A percentile compares a stretch with the other conserved stretches of the same genome.
Conservation (phyloP, 1,140 invertebrate species). For the Bombus turneri region DNA sequence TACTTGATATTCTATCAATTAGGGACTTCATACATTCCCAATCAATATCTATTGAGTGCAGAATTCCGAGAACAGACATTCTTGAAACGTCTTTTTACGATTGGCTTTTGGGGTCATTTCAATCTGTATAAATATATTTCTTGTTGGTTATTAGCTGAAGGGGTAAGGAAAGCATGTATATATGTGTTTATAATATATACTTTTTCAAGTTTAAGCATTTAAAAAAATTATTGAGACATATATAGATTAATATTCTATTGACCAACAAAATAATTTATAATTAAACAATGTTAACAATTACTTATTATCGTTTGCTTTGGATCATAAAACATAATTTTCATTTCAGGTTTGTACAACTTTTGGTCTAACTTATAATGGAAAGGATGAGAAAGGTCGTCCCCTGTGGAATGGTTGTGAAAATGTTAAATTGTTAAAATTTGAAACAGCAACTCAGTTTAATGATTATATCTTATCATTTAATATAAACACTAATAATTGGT, state of each 20-base stretch:
- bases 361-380: conserved; percentile 93
- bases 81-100: conserved; percentile 85
- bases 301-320: not conserved
- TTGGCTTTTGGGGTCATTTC: conserved; percentile 93
- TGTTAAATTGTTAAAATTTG: conserved; percentile 89
- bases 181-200: not conserved
- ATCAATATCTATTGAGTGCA: conserved; percentile 87
- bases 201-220: too few relatives aligned
- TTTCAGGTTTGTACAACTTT: conserved; percentile 84
- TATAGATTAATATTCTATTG: not conserved
- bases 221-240: too few relatives aligned
- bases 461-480: conserved; percentile 95
- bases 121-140: conserved; percentile 95
- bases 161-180: conserved; percentile 81
- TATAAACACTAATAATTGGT: conserved; percentile 96
- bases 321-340: not conserved
- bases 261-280: not conserved
- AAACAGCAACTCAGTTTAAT: conserved; percentile 90
- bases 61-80: conserved; percentile 86
- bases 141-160: conserved; percentile 95
- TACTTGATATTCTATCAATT: conserved; percentile 90
- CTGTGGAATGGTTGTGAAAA: conserved; percentile 95
- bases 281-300: not conserved
- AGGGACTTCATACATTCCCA: conserved; percentile 86
- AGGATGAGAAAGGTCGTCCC: conserved; percentile 83